Evolutionary conservation across 2,113 vertebrate species (phyloP), one percentile per base, ranked within the genome.

Genomic region (Amblyornis subalaris): DNA sequence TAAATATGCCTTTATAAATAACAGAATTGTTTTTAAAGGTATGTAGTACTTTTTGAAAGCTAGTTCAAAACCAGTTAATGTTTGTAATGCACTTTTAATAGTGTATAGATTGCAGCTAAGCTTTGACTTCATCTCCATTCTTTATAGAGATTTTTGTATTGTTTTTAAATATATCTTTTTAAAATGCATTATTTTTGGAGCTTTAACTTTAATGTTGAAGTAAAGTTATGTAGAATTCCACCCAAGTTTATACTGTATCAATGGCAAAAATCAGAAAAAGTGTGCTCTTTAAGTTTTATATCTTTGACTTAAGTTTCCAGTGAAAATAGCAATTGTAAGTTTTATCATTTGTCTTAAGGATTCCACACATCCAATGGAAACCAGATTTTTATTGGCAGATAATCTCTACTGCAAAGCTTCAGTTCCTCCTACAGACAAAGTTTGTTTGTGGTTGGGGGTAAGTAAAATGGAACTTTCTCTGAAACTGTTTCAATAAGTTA

Each of bases 381-480:
- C 99, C 62, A 99, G 98, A 96, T 99, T 99, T 98, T 98, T 99
- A 85, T 82, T 99, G 98, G 99, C 99, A 69, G 99, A 99, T 97
- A 99, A 99, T 75, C 98, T 99, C 92, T 99, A 99, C 97, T 99
- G 99, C 98, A 99, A 99, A 98, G 99, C 99, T 72, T 98, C 98
- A 2, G 98, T 99, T 96, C 98, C 98, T 69, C 99, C 99, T 94
- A 99, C 99, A 28, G 98, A 99, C 94, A 99, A 99, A 98, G 99
- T 99, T 74, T 99, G 99, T 96, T 98, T 99, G 95, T 99, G 99
- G 99, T 97, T 99, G 94, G 99, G 99, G 98, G 99, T 99, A 95
- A 99, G 99, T 98, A 91, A 77, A 57, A 67, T 20, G 15, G 36
- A 70, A 53, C 24, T 64, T 86, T 45, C 74, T 77, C 83, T 93